Conservation (phyloP, 2,113 vertebrate species). For the Garra rufa region DNA sequence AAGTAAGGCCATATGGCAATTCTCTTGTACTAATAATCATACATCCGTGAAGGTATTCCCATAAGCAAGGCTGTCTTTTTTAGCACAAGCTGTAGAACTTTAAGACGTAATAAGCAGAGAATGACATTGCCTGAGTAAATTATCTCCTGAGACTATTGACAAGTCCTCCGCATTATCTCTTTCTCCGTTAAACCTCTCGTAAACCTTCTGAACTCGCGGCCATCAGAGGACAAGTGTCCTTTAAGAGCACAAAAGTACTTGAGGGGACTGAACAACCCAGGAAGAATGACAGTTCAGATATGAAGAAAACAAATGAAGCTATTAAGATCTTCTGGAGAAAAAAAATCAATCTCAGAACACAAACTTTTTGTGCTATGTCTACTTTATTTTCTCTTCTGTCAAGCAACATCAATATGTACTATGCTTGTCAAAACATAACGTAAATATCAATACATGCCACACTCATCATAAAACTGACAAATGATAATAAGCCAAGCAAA, state of each 20-base stretch:
- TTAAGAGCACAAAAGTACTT: conserved; percentile 15
- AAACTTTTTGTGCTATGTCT: conserved; percentile 52
- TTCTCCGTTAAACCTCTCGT: conserved; percentile 29
- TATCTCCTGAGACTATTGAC: conserved; percentile 65
- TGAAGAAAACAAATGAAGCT: conserved; percentile 64
- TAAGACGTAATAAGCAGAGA: conserved; percentile 65
- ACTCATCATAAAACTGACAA: conserved; percentile 62
- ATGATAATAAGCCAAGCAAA: conserved; percentile 54
- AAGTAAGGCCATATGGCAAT: background rate
- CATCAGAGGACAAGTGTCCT: conserved; percentile 38
- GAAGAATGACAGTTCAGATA: conserved; percentile 55
- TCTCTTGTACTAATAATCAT: conserved; percentile 1
- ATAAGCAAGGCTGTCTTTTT: conserved; percentile 40
- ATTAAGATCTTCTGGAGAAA: conserved; percentile 66
- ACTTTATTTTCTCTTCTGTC: conserved; percentile 65
- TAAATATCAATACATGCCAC: conserved; percentile 26
- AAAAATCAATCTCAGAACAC: conserved; percentile 51
- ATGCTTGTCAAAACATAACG: background rate
- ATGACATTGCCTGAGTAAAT: conserved; percentile 71
- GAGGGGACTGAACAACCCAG: conserved; percentile 20
- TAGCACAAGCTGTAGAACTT: conserved; percentile 69
- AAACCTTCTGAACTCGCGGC: conserved; percentile 44
- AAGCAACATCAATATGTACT: conserved; percentile 64
- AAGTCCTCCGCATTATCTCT: conserved; percentile 64
- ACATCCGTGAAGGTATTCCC: background rate